These are phyloP conservation scores for Dione vanillae DNA, from an alignment of 2,888 invertebrate genomes.

Conservation along the genomic window DNA sequence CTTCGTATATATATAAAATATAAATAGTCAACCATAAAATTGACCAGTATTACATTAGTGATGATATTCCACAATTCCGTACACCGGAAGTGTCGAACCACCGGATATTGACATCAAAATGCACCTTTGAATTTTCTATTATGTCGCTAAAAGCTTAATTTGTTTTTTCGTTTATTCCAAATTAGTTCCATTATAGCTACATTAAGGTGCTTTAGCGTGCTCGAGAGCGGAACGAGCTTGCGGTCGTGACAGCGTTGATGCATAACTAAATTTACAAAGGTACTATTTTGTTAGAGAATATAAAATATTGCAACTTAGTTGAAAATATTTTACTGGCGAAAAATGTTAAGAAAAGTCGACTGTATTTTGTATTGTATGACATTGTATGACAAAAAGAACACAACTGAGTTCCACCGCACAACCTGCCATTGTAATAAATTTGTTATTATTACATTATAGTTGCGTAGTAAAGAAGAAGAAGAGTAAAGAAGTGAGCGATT, in stretches of 20 bases:
- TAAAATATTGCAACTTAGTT: too few species aligned
- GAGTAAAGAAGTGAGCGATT: too few species aligned
- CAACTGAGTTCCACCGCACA: too few species aligned
- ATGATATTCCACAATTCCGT: conserved; percentile 52
- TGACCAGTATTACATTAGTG: conserved; percentile 37
- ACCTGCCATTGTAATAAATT: too few species aligned
- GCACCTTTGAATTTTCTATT: conserved; percentile 57
- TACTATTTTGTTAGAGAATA: not conserved
- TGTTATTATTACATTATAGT: too few species aligned
- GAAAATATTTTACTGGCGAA: too few species aligned
- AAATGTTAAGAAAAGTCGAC: too few species aligned
- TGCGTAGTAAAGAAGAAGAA: too few species aligned
- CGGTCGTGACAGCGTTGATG: conserved; percentile 17
- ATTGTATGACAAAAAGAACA: too few species aligned
- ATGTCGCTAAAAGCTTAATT: conserved; percentile 47
- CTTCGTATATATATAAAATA: too few species aligned
- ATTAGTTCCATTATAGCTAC: conserved; percentile 39
- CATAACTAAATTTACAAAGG: conserved; percentile 13
- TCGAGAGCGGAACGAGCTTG: conserved; percentile 30
- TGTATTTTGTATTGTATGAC: too few species aligned
- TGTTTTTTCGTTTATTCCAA: conserved; percentile 44
- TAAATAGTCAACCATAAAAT: not conserved
- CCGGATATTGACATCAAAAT: conserved; percentile 62
- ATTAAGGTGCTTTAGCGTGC: conserved; percentile 25
- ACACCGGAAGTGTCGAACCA: conserved; percentile 60